A percentile compares a stretch with the other conserved stretches of the same genome.
phyloP scores from a whole-genome alignment of 2,797 vertebrate genomes.

The Sebastes steindachneri region DNA sequence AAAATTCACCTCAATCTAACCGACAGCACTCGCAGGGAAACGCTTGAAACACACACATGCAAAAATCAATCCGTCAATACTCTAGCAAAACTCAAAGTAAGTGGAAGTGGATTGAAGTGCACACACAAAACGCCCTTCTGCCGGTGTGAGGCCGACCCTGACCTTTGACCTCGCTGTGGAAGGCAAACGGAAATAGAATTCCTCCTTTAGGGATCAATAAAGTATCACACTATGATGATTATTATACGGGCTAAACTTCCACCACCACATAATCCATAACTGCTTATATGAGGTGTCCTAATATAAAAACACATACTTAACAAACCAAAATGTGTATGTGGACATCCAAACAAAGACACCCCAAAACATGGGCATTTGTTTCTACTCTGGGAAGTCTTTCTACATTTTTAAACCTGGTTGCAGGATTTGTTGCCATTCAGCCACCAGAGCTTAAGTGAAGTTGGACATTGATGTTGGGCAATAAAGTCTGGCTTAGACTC shows the following conservation, averaged over 20 bases:
- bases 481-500: neutral
- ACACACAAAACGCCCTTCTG: neutral
- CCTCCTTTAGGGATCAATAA: constrained; percentile 23
- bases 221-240: constrained; percentile 8
- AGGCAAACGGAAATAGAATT: constrained; percentile 2
- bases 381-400: neutral
- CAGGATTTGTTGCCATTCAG: neutral
- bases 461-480: neutral
- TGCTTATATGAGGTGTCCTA: neutral
- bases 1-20: constrained; percentile 14
- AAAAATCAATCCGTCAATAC: constrained; percentile 26
- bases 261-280: neutral
- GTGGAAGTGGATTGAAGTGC: neutral
- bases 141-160: neutral
- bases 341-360: no score
- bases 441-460: neutral
- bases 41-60: neutral
- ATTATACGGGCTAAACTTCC: neutral
- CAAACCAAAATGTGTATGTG: neutral
- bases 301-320: neutral
- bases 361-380: neutral
- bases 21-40: constrained; percentile 1
- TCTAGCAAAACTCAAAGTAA: neutral
- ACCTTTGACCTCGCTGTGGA: constrained; percentile 26
- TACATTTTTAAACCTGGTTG: neutral